Percentiles rank a stretch among this genome's conserved stretches.
Conservation (phyloP, 30 jellyfish, hydroid and myxozoan species). For the Cassiopea andromeda region DNA sequence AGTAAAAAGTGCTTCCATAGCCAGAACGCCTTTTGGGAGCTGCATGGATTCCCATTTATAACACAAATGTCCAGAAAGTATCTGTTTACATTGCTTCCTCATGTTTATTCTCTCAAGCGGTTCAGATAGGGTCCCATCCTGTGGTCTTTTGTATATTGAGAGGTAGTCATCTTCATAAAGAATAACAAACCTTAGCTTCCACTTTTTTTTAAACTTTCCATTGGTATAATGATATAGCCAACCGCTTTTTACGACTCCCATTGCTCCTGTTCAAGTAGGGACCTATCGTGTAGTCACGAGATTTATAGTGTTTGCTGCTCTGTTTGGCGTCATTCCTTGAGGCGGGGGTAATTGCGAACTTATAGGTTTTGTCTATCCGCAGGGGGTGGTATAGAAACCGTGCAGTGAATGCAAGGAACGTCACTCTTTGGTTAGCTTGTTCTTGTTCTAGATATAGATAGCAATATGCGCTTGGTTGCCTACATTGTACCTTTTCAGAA, state of each 20-base stretch:
- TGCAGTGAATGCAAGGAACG: too few relatives aligned
- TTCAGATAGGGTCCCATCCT: background rate
- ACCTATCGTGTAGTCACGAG: too few relatives aligned
- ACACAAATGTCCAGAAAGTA: slow-evolving; percentile 15
- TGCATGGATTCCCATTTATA: slow-evolving; percentile 49
- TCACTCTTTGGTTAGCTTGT: too few relatives aligned
- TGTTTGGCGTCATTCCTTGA: background rate
- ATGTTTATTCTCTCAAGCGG: slow-evolving; percentile 7
- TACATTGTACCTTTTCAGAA: too few relatives aligned
- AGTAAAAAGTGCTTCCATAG: slow-evolving; percentile 27
- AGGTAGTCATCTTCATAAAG: slow-evolving; percentile 22
- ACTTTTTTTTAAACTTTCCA: background rate
- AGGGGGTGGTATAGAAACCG: too few relatives aligned
- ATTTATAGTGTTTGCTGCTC: background rate
- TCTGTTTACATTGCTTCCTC: slow-evolving; percentile 17
- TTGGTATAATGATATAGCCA: slow-evolving; percentile 8
- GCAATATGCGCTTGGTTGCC: too few relatives aligned
- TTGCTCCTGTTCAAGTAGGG: background rate
- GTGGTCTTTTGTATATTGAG: slow-evolving; percentile 16
- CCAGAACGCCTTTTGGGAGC: slow-evolving; percentile 27
- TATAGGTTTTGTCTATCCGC: too few relatives aligned
- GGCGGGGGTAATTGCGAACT: background rate
- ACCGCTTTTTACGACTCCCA: slow-evolving; percentile 43
- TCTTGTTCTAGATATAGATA: too few relatives aligned
- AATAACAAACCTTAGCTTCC: slow-evolving; percentile 30